Evolutionary conservation across 1,140 invertebrate species (phyloP).

Genomic region (Euwallacea similis): DNA sequence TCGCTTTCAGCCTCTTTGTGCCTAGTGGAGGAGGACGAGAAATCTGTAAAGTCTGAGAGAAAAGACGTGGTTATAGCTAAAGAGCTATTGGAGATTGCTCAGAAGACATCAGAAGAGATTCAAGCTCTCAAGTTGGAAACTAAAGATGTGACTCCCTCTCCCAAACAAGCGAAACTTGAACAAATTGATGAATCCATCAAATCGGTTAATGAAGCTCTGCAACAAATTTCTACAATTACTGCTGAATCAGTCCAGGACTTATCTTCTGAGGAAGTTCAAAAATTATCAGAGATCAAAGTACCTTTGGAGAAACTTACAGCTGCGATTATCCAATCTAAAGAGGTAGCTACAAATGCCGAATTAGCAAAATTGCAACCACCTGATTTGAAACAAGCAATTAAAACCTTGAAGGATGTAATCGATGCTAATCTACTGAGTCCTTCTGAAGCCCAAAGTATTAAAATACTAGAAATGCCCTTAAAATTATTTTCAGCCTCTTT

Average conservation of each 20-base stretch:
- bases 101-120: conserved; percentile 1
- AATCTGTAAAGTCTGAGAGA: neutral
- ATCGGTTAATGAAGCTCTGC: neutral
- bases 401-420: neutral
- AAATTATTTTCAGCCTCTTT: neutral
- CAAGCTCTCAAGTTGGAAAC: neutral
- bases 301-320: conserved; percentile 21
- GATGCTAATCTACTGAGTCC: no score
- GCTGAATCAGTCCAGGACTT: conserved; percentile 14
- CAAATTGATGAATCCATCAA: neutral
- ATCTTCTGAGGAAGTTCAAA: conserved; percentile 17
- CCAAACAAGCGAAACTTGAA: conserved; percentile 7
- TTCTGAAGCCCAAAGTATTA: conserved; percentile 14
- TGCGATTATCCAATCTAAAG: conserved; percentile 3
- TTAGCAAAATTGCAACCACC: conserved; percentile 20
- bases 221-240: neutral
- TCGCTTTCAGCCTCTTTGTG: no score
- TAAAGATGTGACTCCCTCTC: conserved; percentile 1
- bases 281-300: conserved; percentile 1
- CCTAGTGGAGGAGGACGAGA: neutral
- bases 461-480: neutral
- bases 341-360: conserved; percentile 5
- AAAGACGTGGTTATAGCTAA: conserved; percentile 5
- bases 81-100: neutral
- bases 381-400: conserved; percentile 14